phyloP scores from a whole-genome alignment of 2,113 vertebrate species.

The Rhinopithecus roxellana region DNA sequence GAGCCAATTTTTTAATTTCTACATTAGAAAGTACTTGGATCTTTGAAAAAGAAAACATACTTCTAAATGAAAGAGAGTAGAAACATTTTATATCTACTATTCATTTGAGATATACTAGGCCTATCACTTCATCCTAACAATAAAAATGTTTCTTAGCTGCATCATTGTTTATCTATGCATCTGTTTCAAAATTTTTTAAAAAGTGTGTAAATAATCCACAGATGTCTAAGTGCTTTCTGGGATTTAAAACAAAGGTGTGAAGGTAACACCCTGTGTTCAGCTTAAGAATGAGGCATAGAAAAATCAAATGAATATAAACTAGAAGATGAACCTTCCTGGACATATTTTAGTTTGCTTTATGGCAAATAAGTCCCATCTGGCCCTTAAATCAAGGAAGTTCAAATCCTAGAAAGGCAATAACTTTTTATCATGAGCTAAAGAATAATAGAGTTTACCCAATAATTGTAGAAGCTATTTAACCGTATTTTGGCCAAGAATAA shows the following conservation, averaged over 20 bases:
- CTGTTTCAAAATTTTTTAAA: slow-evolving; percentile 15
- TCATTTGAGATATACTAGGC: not conserved
- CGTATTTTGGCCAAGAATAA: slow-evolving; percentile 7
- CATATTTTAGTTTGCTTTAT: slow-evolving; percentile 29
- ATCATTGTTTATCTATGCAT: not conserved
- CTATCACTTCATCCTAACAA: not conserved
- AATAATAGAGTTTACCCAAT: not conserved
- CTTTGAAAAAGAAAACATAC: not conserved
- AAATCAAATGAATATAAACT: slow-evolving; percentile 29
- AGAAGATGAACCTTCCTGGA: not conserved
- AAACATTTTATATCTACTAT: not conserved
- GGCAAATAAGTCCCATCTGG: slow-evolving; percentile 32
- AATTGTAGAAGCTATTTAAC: not conserved
- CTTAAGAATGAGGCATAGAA: not conserved
- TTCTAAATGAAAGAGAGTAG: not conserved
- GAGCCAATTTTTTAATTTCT: not conserved
- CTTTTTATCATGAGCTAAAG: slow-evolving; percentile 22
- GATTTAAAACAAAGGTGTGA: slow-evolving; percentile 30
- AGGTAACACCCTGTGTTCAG: not conserved
- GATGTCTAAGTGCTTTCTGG: not conserved
- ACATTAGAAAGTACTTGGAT: not conserved
- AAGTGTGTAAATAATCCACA: slow-evolving; percentile 9
- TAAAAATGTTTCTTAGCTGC: not conserved
- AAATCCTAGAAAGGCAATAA: slow-evolving; percentile 29
- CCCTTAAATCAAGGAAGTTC: not conserved